These are phyloP conservation scores for Danaus chrysippus DNA, from an alignment of 2,888 invertebrate species.

Conservation along the genomic window DNA sequence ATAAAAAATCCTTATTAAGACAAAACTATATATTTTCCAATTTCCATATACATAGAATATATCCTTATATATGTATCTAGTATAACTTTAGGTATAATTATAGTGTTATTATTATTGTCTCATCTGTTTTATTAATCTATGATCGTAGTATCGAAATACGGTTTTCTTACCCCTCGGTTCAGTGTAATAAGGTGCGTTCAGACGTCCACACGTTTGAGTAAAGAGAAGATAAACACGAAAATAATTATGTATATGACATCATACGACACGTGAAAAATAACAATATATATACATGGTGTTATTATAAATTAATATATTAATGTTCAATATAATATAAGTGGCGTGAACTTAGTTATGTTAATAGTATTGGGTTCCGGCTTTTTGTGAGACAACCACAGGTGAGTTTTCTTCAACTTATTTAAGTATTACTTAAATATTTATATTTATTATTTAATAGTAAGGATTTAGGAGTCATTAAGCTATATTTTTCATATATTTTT, in stretches of 20 bases:
- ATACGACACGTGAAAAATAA: conserved; percentile 33
- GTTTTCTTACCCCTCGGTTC: conserved; percentile 59
- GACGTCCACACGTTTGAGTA: conserved; percentile 38
- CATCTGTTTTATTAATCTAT: conserved; percentile 44
- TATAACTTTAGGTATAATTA: background rate
- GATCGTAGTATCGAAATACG: conserved; percentile 67
- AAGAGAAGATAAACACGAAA: conserved; percentile 55
- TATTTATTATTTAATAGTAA: too few species aligned
- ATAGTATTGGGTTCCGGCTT: background rate
- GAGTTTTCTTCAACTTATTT: conserved; percentile 28
- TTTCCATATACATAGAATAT: too few species aligned
- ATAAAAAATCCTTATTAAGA: too few species aligned
- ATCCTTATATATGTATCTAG: too few species aligned
- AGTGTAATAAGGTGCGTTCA: conserved; percentile 52
- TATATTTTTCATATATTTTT: too few species aligned
- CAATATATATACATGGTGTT: too few species aligned
- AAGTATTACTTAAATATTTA: too few species aligned
- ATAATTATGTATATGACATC: conserved; percentile 52
- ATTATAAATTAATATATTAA: conserved; percentile 12
- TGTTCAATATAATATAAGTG: conserved; percentile 34
- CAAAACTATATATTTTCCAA: too few species aligned
- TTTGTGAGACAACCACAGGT: conserved; percentile 41
- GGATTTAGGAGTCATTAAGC: too few species aligned
- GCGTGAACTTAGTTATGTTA: conserved; percentile 44
- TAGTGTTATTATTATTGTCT: conserved; percentile 2